Evolutionary conservation across 1,140 invertebrate species (phyloP).

Genomic region (Centruroides sculpturatus): DNA sequence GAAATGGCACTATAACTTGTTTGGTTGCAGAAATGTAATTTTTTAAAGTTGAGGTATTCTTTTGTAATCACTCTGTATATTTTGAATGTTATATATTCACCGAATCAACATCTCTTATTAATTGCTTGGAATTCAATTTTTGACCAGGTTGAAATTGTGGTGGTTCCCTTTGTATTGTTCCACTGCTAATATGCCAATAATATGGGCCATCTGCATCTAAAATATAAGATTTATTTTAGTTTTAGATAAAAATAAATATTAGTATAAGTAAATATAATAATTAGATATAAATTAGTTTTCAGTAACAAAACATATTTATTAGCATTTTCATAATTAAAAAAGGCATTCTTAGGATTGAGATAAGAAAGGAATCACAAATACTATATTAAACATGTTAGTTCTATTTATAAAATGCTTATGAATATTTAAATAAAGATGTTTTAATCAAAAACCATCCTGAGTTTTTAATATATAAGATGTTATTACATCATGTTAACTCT

Average conservation of each 20-base stretch:
- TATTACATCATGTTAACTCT: no score
- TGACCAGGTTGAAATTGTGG: constrained; percentile 37
- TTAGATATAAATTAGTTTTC: no score
- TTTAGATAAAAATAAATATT: constrained; percentile 1
- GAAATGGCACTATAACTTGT: no score
- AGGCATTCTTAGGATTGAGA: not conserved
- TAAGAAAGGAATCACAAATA: not conserved
- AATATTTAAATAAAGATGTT: no score
- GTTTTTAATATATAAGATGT: no score
- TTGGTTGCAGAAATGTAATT: no score
- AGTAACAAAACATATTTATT: not conserved
- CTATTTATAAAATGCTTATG: no score
- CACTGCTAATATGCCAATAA: constrained; percentile 97
- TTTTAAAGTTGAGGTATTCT: no score
- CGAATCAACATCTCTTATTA: constrained; percentile 11
- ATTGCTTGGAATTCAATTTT: constrained; percentile 1
- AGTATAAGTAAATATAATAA: not conserved
- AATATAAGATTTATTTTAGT: constrained; percentile 17
- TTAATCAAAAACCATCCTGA: no score
- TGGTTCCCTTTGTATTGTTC: constrained; percentile 84
- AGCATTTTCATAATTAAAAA: not conserved
- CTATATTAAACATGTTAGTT: not conserved
- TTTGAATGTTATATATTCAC: not conserved
- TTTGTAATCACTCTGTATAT: no score
- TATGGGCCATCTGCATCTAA: constrained; percentile 83